A percentile compares a stretch with the other conserved stretches of the same genome.
Conservation (phyloP, 2,888 invertebrate species). For the Monoplex corrugatus region DNA sequence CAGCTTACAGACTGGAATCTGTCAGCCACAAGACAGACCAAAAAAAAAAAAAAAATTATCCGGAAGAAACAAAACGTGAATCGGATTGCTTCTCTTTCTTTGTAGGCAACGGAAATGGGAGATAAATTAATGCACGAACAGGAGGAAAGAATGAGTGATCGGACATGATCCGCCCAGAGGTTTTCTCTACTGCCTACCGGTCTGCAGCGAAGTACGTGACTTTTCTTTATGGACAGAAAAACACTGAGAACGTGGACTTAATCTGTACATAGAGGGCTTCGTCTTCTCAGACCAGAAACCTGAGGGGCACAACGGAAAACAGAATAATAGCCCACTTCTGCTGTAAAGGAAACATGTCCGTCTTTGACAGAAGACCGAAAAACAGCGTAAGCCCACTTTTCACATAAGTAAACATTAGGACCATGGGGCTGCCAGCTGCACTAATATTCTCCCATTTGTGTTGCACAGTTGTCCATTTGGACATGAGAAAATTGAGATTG, state of each 20-base stretch:
- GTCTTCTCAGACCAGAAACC: not conserved
- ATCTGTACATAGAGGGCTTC: not conserved
- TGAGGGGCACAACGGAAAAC: too few species aligned
- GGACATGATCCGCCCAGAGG: slow-evolving; percentile 15
- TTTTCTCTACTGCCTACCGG: slow-evolving; percentile 11
- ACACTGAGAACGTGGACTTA: not conserved
- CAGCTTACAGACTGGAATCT: slow-evolving; percentile 3
- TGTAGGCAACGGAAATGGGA: not conserved
- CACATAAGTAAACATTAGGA: too few species aligned
- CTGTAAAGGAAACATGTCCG: too few species aligned
- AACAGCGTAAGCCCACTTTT: too few species aligned
- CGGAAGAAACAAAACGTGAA: slow-evolving; percentile 25
- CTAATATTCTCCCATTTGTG: too few species aligned
- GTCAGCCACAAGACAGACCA: too few species aligned
- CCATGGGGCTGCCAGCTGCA: too few species aligned
- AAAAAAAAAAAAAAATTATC: not conserved
- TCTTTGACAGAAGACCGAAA: too few species aligned
- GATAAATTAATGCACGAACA: slow-evolving; percentile 19
- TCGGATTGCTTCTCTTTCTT: slow-evolving; percentile 19
- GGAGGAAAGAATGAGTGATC: slow-evolving; percentile 21
- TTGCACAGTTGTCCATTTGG: too few species aligned
- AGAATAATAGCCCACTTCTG: too few species aligned
- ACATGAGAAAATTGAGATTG: too few species aligned
- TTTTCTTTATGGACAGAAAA: not conserved
- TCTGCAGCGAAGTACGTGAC: slow-evolving; percentile 16